Percentiles rank a stretch among this genome's conserved stretches.
These are phyloP conservation scores for Melolontha melolontha DNA, from an alignment of 2,888 invertebrate species.

Conservation along the genomic window DNA sequence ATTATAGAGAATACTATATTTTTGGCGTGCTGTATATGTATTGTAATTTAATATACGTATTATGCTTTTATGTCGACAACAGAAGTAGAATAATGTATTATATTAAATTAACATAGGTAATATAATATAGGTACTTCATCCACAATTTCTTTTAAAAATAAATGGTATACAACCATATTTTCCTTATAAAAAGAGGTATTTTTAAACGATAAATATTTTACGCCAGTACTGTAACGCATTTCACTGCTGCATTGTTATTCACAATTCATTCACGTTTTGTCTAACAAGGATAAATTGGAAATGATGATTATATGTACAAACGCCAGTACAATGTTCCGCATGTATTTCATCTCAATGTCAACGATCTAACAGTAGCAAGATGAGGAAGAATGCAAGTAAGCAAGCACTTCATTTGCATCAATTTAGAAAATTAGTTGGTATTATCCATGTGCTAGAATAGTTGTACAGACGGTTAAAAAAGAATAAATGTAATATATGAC, in stretches of 20 bases:
- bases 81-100: too few relatives aligned
- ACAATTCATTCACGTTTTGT: conserved; percentile 23
- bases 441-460: conserved; percentile 11
- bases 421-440: conserved; percentile 32
- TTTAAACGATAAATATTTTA: neutral
- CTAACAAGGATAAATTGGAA: conserved; percentile 30
- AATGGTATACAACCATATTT: too few relatives aligned
- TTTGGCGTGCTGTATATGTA: too few relatives aligned
- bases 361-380: conserved; percentile 19
- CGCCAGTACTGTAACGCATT: neutral
- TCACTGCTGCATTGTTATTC: neutral
- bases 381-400: conserved; percentile 34
- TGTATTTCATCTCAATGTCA: conserved; percentile 32
- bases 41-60: too few relatives aligned
- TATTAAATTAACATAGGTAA: too few relatives aligned
- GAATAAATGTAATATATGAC: conserved; percentile 1
- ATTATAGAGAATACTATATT: too few relatives aligned
- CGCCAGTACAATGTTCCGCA: conserved; percentile 26
- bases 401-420: conserved; percentile 30
- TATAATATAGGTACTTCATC: too few relatives aligned
- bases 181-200: too few relatives aligned
- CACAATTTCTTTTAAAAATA: too few relatives aligned
- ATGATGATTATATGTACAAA: conserved; percentile 13
- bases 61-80: too few relatives aligned
- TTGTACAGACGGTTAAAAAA: conserved; percentile 10